These are phyloP conservation scores for Cyphomyrus plagiostoma DNA, from an alignment of 2,113 vertebrate species.

Conservation along the genomic window DNA sequence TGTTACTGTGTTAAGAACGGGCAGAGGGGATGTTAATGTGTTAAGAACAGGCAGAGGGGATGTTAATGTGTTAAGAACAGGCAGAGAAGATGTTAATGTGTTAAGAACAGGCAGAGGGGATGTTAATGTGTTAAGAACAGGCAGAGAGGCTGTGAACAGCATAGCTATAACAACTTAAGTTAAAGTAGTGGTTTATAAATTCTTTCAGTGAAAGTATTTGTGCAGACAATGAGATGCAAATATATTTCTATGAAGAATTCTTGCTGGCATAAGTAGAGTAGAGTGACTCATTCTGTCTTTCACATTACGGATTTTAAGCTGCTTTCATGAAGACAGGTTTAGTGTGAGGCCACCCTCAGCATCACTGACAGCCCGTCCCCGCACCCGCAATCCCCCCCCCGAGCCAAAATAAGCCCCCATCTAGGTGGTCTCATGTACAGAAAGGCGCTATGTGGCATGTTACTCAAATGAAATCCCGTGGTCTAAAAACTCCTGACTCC, in stretches of 20 bases:
- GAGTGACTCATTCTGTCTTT: neutral
- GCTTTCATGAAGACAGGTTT: neutral
- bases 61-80: constrained; percentile 30
- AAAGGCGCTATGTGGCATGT: neutral
- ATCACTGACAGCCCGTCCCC: neutral
- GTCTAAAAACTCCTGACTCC: neutral
- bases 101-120: neutral
- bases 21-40: constrained; percentile 38
- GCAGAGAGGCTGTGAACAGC: neutral
- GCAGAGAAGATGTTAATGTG: neutral
- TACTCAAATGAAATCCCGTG: neutral
- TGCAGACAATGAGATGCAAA: neutral
- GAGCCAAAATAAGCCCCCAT: neutral
- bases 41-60: neutral
- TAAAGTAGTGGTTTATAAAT: neutral
- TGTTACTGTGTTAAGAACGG: neutral
- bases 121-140: neutral
- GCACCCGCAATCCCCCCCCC: neutral
- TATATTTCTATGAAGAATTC: neutral
- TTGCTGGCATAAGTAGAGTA: neutral
- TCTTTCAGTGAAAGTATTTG: neutral
- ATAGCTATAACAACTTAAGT: neutral
- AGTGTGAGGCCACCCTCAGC: neutral
- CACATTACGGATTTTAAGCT: neutral
- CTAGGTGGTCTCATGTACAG: neutral